A percentile compares a stretch with the other conserved stretches of the same genome.
Conservation (phyloP, 2,797 vertebrate genomes). For the Sebastes matsubarae region DNA sequence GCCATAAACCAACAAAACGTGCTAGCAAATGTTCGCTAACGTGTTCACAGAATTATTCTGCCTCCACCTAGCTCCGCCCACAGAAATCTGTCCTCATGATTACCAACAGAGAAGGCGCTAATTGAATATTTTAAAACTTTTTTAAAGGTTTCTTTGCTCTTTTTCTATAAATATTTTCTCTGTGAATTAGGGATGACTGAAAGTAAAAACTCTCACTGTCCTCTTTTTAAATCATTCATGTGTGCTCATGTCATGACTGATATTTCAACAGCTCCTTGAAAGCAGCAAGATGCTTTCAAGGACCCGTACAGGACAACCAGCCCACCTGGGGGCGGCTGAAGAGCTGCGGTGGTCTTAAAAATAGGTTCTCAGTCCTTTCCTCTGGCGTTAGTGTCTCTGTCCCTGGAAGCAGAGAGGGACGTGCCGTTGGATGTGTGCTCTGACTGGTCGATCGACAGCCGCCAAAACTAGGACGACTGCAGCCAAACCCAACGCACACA, state of each 20-base stretch:
- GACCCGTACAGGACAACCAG: not conserved
- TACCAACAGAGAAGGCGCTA: not conserved
- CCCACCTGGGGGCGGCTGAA: not conserved
- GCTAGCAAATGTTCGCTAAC: not conserved
- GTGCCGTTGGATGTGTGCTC: not conserved
- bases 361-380: not conserved
- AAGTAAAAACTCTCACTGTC: not conserved
- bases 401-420: not conserved
- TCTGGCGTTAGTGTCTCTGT: not conserved
- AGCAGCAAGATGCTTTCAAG: not conserved
- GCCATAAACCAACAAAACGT: too few relatives aligned
- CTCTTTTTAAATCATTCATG: not conserved
- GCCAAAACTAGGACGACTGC: constrained; percentile 13
- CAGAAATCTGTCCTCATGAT: not conserved
- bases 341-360: not conserved
- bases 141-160: not conserved
- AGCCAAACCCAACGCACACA: not conserved
- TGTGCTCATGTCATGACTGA: not conserved
- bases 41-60: too few relatives aligned
- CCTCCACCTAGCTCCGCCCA: too few relatives aligned
- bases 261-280: not conserved
- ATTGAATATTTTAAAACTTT: not conserved
- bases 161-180: not conserved
- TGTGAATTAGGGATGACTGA: not conserved
- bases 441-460: constrained; percentile 19